phyloP scores from a whole-genome alignment of 2,113 vertebrate genomes.

The Corythoichthys intestinalis region DNA sequence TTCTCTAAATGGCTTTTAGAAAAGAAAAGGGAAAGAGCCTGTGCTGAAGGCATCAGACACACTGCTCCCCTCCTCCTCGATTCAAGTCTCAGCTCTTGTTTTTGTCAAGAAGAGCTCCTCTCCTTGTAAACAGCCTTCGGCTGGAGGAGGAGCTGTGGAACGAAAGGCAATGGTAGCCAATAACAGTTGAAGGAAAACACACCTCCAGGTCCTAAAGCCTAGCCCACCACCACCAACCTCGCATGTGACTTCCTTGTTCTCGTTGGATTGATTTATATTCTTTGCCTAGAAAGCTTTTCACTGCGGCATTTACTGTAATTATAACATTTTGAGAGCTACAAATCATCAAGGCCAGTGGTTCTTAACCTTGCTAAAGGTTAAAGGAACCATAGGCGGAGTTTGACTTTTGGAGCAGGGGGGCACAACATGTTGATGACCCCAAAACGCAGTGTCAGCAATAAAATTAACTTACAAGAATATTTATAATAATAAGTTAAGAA shows the following conservation, averaged over 20 bases:
- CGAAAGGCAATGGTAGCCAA: neutral
- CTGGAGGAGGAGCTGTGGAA: conserved; percentile 47
- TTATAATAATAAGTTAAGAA: too few species aligned
- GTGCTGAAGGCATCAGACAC: conserved; percentile 51
- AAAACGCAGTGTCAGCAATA: too few species aligned
- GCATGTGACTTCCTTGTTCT: neutral
- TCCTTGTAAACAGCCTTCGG: conserved; percentile 68
- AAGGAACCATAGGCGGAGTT: too few species aligned
- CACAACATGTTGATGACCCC: too few species aligned
- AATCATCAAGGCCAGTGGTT: neutral
- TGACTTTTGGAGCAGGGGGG: too few species aligned
- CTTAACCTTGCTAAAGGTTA: too few species aligned
- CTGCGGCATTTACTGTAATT: neutral
- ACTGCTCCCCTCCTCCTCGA: conserved; percentile 54
- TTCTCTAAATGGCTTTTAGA: conserved; percentile 11
- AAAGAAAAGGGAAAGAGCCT: conserved; percentile 48
- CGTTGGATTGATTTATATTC: neutral
- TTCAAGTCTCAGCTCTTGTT: conserved; percentile 54
- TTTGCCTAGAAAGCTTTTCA: neutral
- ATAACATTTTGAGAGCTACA: neutral
- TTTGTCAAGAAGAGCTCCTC: conserved; percentile 42
- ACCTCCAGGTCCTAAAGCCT: conserved; percentile 64
- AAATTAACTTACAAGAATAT: too few species aligned
- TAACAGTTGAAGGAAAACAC: neutral
- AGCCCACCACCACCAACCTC: conserved; percentile 5